Evolutionary conservation across 2,888 invertebrate species (phyloP).

Genomic region (Chrysolina haemoptera): DNA sequence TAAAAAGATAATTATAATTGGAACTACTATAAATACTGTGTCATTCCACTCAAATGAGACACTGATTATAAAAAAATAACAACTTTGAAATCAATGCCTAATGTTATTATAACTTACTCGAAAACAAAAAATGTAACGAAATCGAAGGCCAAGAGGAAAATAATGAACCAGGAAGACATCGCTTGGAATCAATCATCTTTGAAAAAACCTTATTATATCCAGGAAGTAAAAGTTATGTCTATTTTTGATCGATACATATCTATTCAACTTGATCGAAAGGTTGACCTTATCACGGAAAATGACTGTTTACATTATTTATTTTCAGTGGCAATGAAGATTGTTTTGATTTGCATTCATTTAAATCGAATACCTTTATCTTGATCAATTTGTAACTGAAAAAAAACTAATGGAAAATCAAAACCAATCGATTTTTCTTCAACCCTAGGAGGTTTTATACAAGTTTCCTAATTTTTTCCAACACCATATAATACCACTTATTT

Average conservation of each 20-base stretch:
- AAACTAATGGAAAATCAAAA: neutral
- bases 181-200: neutral
- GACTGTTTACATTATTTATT: neutral
- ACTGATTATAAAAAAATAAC: neutral
- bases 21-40: neutral
- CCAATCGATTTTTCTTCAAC: no score
- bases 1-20: neutral
- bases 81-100: constrained; percentile 1
- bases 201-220: neutral
- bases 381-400: neutral
- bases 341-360: constrained; percentile 4
- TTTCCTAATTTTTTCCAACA: no score
- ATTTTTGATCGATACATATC: constrained; percentile 10
- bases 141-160: constrained; percentile 7
- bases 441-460: no score
- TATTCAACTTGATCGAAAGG: neutral
- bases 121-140: neutral
- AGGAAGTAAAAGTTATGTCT: constrained; percentile 19
- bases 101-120: constrained; percentile 5
- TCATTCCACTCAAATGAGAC: neutral
- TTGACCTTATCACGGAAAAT: constrained; percentile 20
- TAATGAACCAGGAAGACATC: constrained; percentile 1
- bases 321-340: constrained; percentile 14
- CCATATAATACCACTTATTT: no score
- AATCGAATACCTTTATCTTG: neutral